Conservation (phyloP, 2,797 vertebrate genomes). For the Cyprinella venusta region DNA sequence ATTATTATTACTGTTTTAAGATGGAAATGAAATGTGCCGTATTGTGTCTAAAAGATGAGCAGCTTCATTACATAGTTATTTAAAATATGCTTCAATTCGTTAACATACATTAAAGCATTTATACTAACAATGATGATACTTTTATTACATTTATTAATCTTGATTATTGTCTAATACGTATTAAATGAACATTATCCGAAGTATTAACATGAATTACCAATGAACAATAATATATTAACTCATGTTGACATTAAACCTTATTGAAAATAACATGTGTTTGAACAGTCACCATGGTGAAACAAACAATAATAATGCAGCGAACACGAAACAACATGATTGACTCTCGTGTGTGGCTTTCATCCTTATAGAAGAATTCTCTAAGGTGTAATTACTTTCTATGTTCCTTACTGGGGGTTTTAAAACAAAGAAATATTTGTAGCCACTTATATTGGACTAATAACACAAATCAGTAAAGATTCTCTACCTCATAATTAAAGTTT, state of each 20-base stretch:
- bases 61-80: background rate
- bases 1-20: constrained; percentile 61
- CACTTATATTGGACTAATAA: constrained; percentile 10
- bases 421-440: constrained; percentile 33
- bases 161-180: background rate
- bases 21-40: constrained; percentile 46
- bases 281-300: constrained; percentile 6
- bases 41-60: constrained; percentile 38
- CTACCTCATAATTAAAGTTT: constrained; percentile 24
- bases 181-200: background rate
- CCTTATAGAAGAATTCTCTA: constrained; percentile 25
- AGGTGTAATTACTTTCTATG: constrained; percentile 34
- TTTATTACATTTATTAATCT: background rate
- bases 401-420: constrained; percentile 8
- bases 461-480: constrained; percentile 15
- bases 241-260: background rate
- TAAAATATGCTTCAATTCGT: background rate
- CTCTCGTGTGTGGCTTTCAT: constrained; percentile 7
- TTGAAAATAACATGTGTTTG: background rate
- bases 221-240: background rate
- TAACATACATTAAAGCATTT: background rate
- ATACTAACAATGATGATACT: background rate
- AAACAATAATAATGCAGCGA: background rate
- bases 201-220: background rate
- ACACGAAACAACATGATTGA: constrained; percentile 26